Evolutionary conservation across 2,888 invertebrate genomes (phyloP).

Genomic region (Dinocampus coccinellae): DNA sequence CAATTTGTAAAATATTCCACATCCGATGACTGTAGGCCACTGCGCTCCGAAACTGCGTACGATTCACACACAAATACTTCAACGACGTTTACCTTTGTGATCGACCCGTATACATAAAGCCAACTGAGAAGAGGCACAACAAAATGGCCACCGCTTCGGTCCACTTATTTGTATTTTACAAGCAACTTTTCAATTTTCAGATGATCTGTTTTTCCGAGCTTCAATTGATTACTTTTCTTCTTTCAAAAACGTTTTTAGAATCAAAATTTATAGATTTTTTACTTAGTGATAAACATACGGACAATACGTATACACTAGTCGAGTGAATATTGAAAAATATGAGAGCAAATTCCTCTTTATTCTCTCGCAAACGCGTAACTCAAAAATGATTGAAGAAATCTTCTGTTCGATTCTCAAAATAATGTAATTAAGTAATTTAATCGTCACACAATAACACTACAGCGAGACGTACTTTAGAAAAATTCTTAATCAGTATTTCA

Average conservation of each 20-base stretch:
- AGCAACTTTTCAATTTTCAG: neutral
- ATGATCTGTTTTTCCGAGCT: neutral
- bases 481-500: neutral
- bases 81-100: neutral
- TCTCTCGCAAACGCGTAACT: neutral
- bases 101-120: neutral
- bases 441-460: neutral
- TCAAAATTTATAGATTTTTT: too few relatives aligned
- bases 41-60: neutral
- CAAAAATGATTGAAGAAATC: too few relatives aligned
- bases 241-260: too few relatives aligned
- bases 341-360: neutral
- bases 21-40: constrained; percentile 59
- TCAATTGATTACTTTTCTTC: too few relatives aligned
- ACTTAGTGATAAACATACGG: too few relatives aligned
- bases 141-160: constrained; percentile 58
- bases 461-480: neutral
- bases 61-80: neutral
- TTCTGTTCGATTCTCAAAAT: neutral
- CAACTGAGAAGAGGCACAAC: constrained; percentile 53
- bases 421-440: neutral
- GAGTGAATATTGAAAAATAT: too few relatives aligned
- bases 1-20: constrained; percentile 53
- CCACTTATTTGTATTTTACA: constrained; percentile 13
- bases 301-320: too few relatives aligned